Evolutionary conservation across 2,113 vertebrate genomes (phyloP).

Genomic region (Boulengeromyrus knoepffleri): DNA sequence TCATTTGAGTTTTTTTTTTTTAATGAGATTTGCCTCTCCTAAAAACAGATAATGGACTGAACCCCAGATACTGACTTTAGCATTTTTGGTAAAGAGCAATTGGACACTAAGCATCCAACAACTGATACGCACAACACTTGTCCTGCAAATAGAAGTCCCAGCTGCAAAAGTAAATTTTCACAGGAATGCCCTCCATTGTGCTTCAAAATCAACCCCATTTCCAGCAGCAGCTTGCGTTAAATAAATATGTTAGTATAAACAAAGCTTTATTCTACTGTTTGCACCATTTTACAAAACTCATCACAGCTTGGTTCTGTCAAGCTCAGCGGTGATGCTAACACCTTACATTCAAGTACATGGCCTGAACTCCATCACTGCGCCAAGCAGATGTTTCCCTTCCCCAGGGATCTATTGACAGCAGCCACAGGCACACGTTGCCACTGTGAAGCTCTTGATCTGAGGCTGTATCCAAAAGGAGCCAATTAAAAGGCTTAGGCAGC

Average conservation of each 20-base stretch:
- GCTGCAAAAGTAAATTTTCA: neutral
- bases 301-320: neutral
- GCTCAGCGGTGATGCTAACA: neutral
- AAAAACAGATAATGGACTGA: conserved; percentile 24
- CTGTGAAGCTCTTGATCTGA: conserved; percentile 8
- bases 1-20: conserved; percentile 22
- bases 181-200: neutral
- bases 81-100: neutral
- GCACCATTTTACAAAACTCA: neutral
- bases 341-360: neutral
- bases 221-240: neutral
- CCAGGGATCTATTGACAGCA: neutral
- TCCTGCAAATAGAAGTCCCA: neutral
- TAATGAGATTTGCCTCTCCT: neutral
- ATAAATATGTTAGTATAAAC: neutral
- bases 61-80: neutral
- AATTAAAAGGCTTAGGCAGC: neutral
- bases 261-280: neutral
- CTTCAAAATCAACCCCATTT: neutral
- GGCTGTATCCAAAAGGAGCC: neutral
- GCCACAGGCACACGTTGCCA: neutral
- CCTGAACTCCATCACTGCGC: neutral
- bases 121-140: neutral
- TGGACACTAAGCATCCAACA: neutral
- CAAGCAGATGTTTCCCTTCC: neutral